Percentiles rank a stretch among this genome's conserved stretches.
phyloP scores from a whole-genome alignment of 2,888 invertebrate species.

The Caenorhabditis sinica region DNA sequence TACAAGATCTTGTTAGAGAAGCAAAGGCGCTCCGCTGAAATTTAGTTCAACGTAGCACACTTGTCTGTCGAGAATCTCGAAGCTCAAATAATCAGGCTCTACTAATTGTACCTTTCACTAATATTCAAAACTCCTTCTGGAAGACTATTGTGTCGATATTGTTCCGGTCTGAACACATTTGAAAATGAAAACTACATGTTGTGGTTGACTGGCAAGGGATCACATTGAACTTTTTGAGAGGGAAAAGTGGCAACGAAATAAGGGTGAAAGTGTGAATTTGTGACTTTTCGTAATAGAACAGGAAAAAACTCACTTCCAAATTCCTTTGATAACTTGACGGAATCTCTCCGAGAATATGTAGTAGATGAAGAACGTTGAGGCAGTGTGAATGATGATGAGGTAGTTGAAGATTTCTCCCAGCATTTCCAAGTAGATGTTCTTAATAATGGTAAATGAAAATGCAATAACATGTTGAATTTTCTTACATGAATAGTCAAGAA shows the following conservation, averaged over 20 bases:
- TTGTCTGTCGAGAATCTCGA: not conserved
- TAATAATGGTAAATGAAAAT: not conserved
- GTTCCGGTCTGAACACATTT: constrained; percentile 16
- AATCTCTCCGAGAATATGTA: constrained; percentile 65
- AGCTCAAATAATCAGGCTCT: not conserved
- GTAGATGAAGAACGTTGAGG: constrained; percentile 67
- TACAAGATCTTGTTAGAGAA: not conserved
- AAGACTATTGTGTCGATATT: constrained; percentile 34
- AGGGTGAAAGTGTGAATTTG: constrained; percentile 10
- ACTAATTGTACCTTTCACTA: constrained; percentile 21
- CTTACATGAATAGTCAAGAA: constrained; percentile 63
- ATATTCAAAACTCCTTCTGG: constrained; percentile 27
- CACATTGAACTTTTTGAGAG: not conserved
- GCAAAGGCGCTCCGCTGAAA: not conserved
- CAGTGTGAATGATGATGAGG: constrained; percentile 62
- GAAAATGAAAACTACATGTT: constrained; percentile 9
- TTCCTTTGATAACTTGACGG: constrained; percentile 46
- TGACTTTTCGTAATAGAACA: not conserved
- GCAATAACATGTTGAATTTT: too few relatives aligned
- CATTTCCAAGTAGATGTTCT: constrained; percentile 65
- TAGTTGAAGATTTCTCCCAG: constrained; percentile 63
- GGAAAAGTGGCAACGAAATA: not conserved
- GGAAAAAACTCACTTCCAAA: constrained; percentile 54
- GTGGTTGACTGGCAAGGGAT: not conserved
- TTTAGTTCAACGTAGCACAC: not conserved